A percentile compares a stretch with the other conserved stretches of the same genome.
phyloP scores from a whole-genome alignment of 2,888 invertebrate genomes.

The Lydus trimaculatus region DNA sequence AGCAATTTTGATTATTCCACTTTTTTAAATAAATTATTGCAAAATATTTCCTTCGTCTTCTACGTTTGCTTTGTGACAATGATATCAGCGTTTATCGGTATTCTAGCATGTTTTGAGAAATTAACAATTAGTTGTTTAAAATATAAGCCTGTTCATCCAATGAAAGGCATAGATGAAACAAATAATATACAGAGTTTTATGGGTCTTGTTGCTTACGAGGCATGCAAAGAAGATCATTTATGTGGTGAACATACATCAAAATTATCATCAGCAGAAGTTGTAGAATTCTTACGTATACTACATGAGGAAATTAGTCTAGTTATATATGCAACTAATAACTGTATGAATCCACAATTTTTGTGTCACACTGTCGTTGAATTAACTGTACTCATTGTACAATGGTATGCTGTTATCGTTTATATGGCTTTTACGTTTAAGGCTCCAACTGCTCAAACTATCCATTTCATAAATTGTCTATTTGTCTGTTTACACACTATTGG shows the following conservation, averaged over 20 bases:
- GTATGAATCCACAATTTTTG: conserved; percentile 55
- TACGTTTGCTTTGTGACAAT: conserved; percentile 48
- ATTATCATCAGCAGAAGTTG: conserved; percentile 43
- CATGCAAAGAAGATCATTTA: conserved; percentile 51
- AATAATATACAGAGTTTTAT: conserved; percentile 51
- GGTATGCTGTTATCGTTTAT: conserved; percentile 58
- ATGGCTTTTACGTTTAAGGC: conserved; percentile 51
- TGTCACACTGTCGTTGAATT: conserved; percentile 54
- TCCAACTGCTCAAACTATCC: conserved; percentile 48
- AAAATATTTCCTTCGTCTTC: conserved; percentile 50
- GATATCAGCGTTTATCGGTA: conserved; percentile 44
- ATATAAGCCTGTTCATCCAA: conserved; percentile 53
- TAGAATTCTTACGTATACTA: conserved; percentile 54
- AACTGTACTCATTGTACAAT: conserved; percentile 53
- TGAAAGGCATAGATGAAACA: conserved; percentile 50
- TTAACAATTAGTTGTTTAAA: conserved; percentile 49
- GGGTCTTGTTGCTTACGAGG: conserved; percentile 47
- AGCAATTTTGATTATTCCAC: conserved; percentile 44
- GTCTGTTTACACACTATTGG: conserved; percentile 53
- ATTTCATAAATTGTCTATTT: conserved; percentile 54
- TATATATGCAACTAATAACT: conserved; percentile 51
- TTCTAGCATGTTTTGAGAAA: conserved; percentile 57
- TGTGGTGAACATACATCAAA: conserved; percentile 37
- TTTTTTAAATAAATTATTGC: conserved; percentile 47
- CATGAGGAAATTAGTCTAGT: conserved; percentile 56